Evolutionary conservation across 1,140 invertebrate genomes (phyloP), one percentile per base, ranked within the genome.

Genomic region (Heliothis subflexa): DNA sequence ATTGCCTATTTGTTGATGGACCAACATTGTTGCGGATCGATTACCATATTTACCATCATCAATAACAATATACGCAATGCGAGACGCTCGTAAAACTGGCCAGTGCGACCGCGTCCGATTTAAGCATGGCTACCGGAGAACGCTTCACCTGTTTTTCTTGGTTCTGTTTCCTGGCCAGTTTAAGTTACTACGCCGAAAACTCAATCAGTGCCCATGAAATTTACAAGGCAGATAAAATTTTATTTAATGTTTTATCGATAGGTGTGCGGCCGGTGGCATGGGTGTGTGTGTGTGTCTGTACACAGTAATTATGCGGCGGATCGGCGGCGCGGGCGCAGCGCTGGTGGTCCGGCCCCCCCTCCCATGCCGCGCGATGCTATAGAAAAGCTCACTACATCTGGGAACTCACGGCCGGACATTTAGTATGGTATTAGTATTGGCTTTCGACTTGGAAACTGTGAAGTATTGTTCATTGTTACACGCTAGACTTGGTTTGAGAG

Each of bases 141-240:
- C 80, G 78, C 77, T 49, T 11, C 74, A 70, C 82, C 80, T 78
- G 76, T 80, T 80, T 64, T 72, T 78, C 55, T 40, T 40, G 64
- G 75, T 55, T 83, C 28, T 62, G 77, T 82, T 81, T 80, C 61
- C 57, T 74, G 78, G 79, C 59, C 49, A 75, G 74, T 82, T 77
- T 79, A 66, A 80, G 59, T 81, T 79, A 45, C 76, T 86, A 85
- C 79, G 75, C 81, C 81, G 81, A 89, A 92, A 90, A 87, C 87
- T 90, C 87, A 91, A 91, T 92, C 88, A 90, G 86, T 86, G 86
- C 85, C 90, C 88, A 89, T 89, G 88, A 92, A 93, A 85, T 93
- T 93, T 93, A 93, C 87, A 93, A 91, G 89, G 86, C 85, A 93
- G 89, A 93, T 93, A 91, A 91, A 89, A 88, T 89, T 92, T 91